Conservation (phyloP, 2,888 invertebrate genomes). For the Sarcophaga rosellei region DNA sequence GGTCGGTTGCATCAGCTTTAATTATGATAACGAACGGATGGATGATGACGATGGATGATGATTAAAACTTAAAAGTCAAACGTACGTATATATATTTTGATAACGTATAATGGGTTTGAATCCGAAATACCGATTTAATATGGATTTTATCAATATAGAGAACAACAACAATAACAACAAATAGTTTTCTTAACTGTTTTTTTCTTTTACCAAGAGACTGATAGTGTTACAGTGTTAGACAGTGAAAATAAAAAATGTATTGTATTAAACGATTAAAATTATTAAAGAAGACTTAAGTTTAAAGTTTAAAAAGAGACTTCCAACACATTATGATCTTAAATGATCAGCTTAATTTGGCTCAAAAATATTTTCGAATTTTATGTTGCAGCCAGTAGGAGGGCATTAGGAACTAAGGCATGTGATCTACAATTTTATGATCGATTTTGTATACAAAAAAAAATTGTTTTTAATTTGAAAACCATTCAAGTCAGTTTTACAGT, state of each 20-base stretch:
- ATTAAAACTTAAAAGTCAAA: constrained; percentile 40
- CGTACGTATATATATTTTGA: neutral
- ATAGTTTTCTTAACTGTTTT: neutral
- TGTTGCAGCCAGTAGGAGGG: neutral
- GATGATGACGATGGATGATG: neutral
- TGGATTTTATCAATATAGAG: neutral
- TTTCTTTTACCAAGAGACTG: no score
- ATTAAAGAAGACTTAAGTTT: no score
- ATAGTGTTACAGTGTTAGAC: no score
- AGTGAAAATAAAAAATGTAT: no score
- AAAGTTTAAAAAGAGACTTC: no score
- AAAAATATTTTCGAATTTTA: no score
- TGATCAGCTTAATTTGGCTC: no score
- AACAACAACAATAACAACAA: neutral
- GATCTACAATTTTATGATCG: neutral
- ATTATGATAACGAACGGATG: neutral
- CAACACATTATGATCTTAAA: no score
- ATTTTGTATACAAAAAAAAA: no score
- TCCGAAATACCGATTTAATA: constrained; percentile 41
- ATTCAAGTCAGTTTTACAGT: no score
- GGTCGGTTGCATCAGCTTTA: neutral
- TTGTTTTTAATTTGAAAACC: no score
- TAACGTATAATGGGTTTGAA: neutral
- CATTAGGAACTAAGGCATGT: neutral
- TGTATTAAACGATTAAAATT: no score